Percentiles rank a stretch among this genome's conserved stretches.
Conservation (phyloP, 2,888 invertebrate genomes). For the Serrognathus titanus region DNA sequence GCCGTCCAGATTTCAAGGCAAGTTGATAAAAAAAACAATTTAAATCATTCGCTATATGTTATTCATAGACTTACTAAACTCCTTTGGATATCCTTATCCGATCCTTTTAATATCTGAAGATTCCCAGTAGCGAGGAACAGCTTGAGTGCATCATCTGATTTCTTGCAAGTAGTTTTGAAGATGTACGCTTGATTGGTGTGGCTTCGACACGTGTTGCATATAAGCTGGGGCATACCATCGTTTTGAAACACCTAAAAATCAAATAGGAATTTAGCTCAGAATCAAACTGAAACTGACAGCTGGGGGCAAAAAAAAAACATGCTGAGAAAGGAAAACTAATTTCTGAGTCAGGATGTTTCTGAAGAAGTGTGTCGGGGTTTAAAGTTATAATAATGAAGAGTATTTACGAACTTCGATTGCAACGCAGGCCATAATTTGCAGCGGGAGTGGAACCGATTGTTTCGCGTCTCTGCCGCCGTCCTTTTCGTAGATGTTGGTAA, state of each 20-base stretch:
- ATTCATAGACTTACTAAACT: conserved; percentile 3
- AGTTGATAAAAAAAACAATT: too few species aligned
- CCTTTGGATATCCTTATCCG: not conserved
- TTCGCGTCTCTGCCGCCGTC: conserved; percentile 53
- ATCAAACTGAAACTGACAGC: conserved; percentile 11
- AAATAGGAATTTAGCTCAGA: conserved; percentile 4
- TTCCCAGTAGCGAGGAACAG: conserved; percentile 64
- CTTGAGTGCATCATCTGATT: conserved; percentile 67
- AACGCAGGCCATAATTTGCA: conserved; percentile 75
- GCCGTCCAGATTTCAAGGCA: too few species aligned
- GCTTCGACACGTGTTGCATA: conserved; percentile 66
- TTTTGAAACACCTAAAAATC: conserved; percentile 55
- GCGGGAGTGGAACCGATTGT: conserved; percentile 61
- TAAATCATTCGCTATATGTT: too few species aligned
- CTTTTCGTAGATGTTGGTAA: conserved; percentile 65
- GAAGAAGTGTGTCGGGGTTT: not conserved
- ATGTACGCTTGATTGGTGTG: conserved; percentile 68
- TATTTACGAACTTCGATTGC: conserved; percentile 65
- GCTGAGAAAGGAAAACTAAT: not conserved
- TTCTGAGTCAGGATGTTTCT: not conserved
- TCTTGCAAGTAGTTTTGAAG: conserved; percentile 73
- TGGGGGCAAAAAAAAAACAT: not conserved
- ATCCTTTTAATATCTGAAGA: conserved; percentile 4
- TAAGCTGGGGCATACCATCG: conserved; percentile 72
- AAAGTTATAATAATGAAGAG: conserved; percentile 1